Evolutionary conservation across 2,113 vertebrate species (phyloP).

Genomic region (Nothoprocta pentlandii): DNA sequence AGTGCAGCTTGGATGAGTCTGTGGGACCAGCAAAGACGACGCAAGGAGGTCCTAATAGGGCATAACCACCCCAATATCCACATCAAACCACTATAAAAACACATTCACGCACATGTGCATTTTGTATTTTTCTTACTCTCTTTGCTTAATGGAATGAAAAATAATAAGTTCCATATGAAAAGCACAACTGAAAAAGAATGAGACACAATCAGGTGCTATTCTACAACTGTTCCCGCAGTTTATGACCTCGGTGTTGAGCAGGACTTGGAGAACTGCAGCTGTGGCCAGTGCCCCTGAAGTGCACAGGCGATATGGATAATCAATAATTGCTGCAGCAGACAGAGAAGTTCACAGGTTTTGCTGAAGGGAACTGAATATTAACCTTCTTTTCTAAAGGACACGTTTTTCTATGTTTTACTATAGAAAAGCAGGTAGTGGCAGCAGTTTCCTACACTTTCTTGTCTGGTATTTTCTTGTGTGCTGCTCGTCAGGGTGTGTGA

Average conservation of each 20-base stretch:
- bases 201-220: neutral
- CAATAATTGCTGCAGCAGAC: neutral
- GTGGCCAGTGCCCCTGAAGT: neutral
- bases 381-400: too few species aligned
- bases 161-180: neutral
- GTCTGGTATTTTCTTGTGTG: neutral
- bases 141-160: neutral
- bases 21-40: neutral
- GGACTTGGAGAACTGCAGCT: neutral
- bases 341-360: too few species aligned
- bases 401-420: neutral
- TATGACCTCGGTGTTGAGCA: neutral
- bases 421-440: neutral
- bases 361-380: neutral
- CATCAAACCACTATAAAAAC: neutral
- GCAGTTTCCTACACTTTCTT: neutral
- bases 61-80: accelerated
- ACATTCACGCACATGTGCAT: accelerated
- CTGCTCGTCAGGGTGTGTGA: neutral
- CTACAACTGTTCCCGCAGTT: neutral
- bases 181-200: neutral
- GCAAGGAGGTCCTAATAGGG: neutral
- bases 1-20: neutral
- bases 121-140: neutral
- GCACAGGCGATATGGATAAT: too few species aligned